These are phyloP conservation scores for Australoheros facetus DNA, from an alignment of 2,797 vertebrate genomes.

Conservation along the genomic window DNA sequence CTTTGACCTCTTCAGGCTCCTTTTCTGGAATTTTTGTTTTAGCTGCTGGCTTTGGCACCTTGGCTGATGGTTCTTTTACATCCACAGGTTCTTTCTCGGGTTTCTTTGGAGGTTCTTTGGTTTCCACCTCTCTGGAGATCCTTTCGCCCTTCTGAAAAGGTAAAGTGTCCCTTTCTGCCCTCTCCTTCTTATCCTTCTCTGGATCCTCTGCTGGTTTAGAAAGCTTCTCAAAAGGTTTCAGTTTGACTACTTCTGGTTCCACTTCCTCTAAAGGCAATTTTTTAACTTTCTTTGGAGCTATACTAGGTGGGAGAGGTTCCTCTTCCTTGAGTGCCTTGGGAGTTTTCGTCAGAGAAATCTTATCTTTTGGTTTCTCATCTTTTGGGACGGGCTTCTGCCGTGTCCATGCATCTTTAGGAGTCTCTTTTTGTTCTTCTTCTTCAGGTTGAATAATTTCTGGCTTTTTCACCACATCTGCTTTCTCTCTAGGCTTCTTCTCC, in stretches of 20 bases:
- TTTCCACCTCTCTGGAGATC: slow-evolving; percentile 61
- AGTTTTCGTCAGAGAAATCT: slow-evolving; percentile 68
- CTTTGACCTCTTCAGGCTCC: slow-evolving; percentile 61
- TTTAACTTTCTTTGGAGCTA: slow-evolving; percentile 76
- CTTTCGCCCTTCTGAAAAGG: slow-evolving; percentile 71
- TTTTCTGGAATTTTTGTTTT: slow-evolving; percentile 69
- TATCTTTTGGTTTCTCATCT: slow-evolving; percentile 73
- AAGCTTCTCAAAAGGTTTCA: slow-evolving; percentile 82
- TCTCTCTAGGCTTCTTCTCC: slow-evolving; percentile 57
- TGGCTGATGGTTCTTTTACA: slow-evolving; percentile 60
- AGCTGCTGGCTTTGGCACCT: slow-evolving; percentile 59
- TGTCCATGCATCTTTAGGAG: slow-evolving; percentile 57
- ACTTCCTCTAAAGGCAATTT: slow-evolving; percentile 71
- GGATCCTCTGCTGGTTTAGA: slow-evolving; percentile 58
- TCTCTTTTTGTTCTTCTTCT: slow-evolving; percentile 59
- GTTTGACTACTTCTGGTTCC: slow-evolving; percentile 75
- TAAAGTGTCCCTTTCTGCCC: slow-evolving; percentile 58
- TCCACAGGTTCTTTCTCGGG: slow-evolving; percentile 50
- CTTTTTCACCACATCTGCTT: slow-evolving; percentile 56
- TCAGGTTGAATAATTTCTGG: slow-evolving; percentile 48
- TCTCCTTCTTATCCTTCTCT: slow-evolving; percentile 68
- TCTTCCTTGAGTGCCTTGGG: slow-evolving; percentile 69
- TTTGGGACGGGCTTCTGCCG: slow-evolving; percentile 58
- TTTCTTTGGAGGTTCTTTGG: slow-evolving; percentile 70
- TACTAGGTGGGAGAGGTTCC: slow-evolving; percentile 51